phyloP scores from a whole-genome alignment of 2,797 vertebrate genomes.

The Myripristis murdjan region DNA sequence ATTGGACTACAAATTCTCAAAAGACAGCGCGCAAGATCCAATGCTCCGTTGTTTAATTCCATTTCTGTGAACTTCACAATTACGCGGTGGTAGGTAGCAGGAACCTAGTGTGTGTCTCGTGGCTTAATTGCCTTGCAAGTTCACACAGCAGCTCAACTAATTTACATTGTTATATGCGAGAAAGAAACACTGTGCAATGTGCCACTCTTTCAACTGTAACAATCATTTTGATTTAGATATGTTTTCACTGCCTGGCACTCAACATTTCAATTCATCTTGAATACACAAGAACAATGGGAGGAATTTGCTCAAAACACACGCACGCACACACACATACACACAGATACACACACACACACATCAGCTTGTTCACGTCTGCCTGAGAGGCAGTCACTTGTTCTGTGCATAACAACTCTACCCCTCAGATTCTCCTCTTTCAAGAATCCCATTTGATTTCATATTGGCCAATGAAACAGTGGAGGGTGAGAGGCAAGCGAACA shows the following conservation, averaged over 20 bases:
- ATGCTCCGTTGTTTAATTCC: constrained; percentile 68
- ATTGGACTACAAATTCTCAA: constrained; percentile 71
- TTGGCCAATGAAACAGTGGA: constrained; percentile 84
- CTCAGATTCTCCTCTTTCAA: constrained; percentile 75
- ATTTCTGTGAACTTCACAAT: constrained; percentile 73
- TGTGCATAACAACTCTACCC: constrained; percentile 75
- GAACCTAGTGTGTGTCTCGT: constrained; percentile 52
- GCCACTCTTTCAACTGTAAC: constrained; percentile 71
- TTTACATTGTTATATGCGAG: constrained; percentile 57
- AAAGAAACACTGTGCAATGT: constrained; percentile 34
- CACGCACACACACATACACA: constrained; percentile 10
- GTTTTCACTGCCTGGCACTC: constrained; percentile 62
- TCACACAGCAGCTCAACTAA: constrained; percentile 55
- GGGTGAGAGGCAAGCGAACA: constrained; percentile 85
- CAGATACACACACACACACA: constrained; percentile 6
- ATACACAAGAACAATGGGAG: constrained; percentile 71
- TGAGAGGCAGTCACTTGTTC: constrained; percentile 71
- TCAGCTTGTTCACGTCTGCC: constrained; percentile 39
- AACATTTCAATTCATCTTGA: constrained; percentile 68
- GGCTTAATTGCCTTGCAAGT: constrained; percentile 73
- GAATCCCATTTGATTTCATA: constrained; percentile 83
- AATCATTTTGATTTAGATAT: constrained; percentile 68
- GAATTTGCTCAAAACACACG: constrained; percentile 62
- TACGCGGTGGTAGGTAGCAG: constrained; percentile 40
- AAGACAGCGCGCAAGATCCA: constrained; percentile 46